Percentiles rank a stretch among this genome's conserved stretches.
phyloP scores from a whole-genome alignment of 2,113 vertebrate genomes.

The Plestiodon gilberti region DNA sequence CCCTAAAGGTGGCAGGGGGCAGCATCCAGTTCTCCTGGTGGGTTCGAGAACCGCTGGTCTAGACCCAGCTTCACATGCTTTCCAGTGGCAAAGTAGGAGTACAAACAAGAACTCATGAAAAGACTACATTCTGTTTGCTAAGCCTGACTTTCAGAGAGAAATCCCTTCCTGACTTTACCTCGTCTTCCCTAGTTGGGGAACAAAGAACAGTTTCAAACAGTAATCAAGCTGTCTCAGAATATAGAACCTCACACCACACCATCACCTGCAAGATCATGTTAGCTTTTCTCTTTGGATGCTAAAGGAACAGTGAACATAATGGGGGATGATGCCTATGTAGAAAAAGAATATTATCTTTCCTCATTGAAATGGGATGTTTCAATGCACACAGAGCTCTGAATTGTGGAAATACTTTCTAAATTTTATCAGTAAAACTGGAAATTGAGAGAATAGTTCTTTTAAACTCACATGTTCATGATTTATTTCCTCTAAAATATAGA shows the following conservation, averaged over 20 bases:
- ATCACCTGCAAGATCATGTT: not conserved
- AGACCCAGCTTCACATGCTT: not conserved
- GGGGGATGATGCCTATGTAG: not conserved
- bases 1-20: too few species aligned
- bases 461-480: not conserved
- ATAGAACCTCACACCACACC: too few species aligned
- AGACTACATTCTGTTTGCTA: not conserved
- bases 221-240: not conserved
- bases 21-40: too few species aligned
- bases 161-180: not conserved
- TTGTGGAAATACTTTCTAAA: not conserved
- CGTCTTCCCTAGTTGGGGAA: not conserved
- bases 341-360: not conserved
- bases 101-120: not conserved
- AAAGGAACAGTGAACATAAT: not conserved
- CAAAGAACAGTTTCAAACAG: not conserved
- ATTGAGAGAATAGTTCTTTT: not conserved
- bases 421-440: not conserved
- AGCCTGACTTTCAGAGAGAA: not conserved
- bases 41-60: too few species aligned
- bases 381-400: not conserved
- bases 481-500: not conserved
- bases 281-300: not conserved
- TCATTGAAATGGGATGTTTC: not conserved
- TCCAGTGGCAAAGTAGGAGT: not conserved